Base-by-base conservation (phyloP, 1,140 invertebrate species). In the Uloborus diversus region DNA sequence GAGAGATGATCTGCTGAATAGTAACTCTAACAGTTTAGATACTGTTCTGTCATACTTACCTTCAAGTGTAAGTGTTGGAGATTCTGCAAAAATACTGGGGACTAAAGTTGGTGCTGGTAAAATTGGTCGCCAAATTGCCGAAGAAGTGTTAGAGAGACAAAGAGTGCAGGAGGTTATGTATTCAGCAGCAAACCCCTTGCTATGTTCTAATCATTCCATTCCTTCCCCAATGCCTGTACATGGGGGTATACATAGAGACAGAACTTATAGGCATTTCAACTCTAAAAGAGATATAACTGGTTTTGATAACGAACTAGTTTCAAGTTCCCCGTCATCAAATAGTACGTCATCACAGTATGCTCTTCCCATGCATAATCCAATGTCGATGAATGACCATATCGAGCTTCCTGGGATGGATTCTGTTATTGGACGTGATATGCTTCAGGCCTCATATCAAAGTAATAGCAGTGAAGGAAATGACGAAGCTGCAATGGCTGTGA, bases 401-500 rank as follows among this genome's bases (percentile, higher is more conserved):
- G 23, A 49, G 13, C 49, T 78, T 42, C 25, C 61, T 5, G 51
- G 57, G 25, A 62, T 81, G 56, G 71, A 76, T 66, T 20, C 66
- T 37, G 65, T 76, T 2, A 69, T 81, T 30, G 80, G 80, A 11
- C 64, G 75, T n/a, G 78, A 80, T 14, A 69, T 75, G 78, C n/a
- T 82, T 11, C 78, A 80, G 28, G 68, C 62, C 17, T 81, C 79
- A 1, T 70, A 78, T 62, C 80, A 82, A 37, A 59, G 14, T n/a
- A 81, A 66, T 25, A 61, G 32, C 0, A 89, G 89, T 32, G 93
- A 94, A 84, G 93, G 92, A 13, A 95, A 94, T 84, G 94, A 95
- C 83, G 94, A 96, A 84, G 94, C 94, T 23, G 93, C 94, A 1
- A 95, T 96, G 93, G 94, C 94, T 5, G 93, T 96, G 32, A 94